phyloP scores from a whole-genome alignment of 2,888 invertebrate genomes.

The Philonicus albiceps region DNA sequence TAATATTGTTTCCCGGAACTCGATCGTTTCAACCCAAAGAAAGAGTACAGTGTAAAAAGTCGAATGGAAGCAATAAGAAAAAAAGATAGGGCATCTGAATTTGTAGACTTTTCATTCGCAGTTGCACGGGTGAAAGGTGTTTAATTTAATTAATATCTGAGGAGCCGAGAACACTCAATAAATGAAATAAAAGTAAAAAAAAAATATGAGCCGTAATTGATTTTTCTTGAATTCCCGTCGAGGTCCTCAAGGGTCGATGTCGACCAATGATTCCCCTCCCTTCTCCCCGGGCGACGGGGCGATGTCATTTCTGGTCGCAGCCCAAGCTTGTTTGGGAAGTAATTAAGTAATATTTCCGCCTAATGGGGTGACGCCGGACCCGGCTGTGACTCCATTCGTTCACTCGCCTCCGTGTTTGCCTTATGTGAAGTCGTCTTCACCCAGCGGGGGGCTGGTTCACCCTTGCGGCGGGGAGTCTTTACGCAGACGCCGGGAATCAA shows the following conservation, averaged over 20 bases:
- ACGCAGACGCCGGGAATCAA: conserved; percentile 46
- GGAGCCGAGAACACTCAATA: conserved; percentile 9
- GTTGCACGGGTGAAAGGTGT: conserved; percentile 3
- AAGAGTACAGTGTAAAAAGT: conserved; percentile 7
- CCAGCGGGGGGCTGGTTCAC: conserved; percentile 58
- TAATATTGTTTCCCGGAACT: neutral
- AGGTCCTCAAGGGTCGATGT: neutral
- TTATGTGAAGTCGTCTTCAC: conserved; percentile 57
- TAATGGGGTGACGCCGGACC: conserved; percentile 58
- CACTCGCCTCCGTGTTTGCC: conserved; percentile 50
- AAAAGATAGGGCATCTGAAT: neutral
- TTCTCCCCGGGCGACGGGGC: neutral
- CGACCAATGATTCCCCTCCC: neutral
- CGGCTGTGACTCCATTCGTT: conserved; percentile 47
- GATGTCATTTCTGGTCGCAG: conserved; percentile 10
- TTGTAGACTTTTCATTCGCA: neutral
- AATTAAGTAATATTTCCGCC: conserved; percentile 64
- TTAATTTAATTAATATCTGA: conserved; percentile 17
- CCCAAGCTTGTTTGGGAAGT: conserved; percentile 54
- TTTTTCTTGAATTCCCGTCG: conserved; percentile 14
- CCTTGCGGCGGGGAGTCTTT: conserved; percentile 56
- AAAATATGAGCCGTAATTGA: neutral
- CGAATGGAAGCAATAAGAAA: conserved; percentile 6
- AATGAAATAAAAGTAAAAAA: neutral
- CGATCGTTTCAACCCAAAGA: neutral